Evolutionary conservation across 1,140 invertebrate genomes (phyloP), one percentile per base, ranked within the genome.

Genomic region (Heliothis subflexa): DNA sequence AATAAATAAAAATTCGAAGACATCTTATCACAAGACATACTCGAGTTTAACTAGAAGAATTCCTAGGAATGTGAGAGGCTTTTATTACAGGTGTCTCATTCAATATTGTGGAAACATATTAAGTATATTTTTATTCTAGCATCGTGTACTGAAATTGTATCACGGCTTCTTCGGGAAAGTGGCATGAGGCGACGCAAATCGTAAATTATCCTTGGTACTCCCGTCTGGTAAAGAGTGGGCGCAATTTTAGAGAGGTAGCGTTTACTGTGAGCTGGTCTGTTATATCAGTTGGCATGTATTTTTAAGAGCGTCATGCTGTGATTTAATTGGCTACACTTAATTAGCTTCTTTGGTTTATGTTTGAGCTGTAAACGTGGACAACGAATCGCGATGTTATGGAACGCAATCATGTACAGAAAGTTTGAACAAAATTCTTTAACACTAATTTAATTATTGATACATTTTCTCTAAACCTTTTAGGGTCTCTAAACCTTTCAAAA

Each of bases 201-300:
- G 90, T 79, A 92, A 92, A 92, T 92, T 90, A 90, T 92, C 87
- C 85, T 86, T 88, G 84, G 84, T 88, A 90, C 89, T 88, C 83
- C 81, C 77, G 80, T 81, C 54, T 81, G 59, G 54, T 52, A 28
- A 55, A 73, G 78, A 73, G 78, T 79, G 33, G 81, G 77, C 50
- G 7, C 62, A 81, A 82, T 16, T 54, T 10, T n/a, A 54, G 11
- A 55, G 28, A 18, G n/a, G 50, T 2, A 52, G 68, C 49, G 49
- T 13, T 16, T n/a, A n/a, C 7, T 40, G 13, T 40, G 11, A 54
- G 7, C 7, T 64, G 33, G 33, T 3, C 33, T 33, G 1, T 3
- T 5, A 33, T 33, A 33, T 33, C 7, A 33, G 1, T 33, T 33
- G 33, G 33, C 33, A 33, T 33, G 33, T 33, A 33, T 33, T 33